Conservation (phyloP, 2,113 vertebrate genomes). For the Tychaedon coryphoeus region DNA sequence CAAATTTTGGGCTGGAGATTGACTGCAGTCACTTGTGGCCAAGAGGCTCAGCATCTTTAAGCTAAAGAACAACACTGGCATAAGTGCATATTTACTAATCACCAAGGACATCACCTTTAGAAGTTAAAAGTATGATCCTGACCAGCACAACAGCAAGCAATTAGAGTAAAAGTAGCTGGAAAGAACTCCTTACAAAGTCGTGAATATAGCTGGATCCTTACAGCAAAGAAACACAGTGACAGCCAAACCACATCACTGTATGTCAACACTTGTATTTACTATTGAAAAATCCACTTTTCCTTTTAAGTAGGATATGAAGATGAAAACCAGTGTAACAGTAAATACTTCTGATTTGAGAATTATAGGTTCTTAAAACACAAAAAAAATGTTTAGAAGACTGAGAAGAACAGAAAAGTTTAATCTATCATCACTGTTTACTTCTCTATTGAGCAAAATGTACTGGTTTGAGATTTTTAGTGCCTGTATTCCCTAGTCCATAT, state of each 20-base stretch:
- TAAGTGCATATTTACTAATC: neutral
- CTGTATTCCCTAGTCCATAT: neutral
- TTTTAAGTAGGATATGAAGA: neutral
- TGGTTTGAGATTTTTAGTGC: neutral
- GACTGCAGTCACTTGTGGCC: neutral
- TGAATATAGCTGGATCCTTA: neutral
- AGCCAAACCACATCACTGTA: neutral
- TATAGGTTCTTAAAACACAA: neutral
- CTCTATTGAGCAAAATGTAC: neutral
- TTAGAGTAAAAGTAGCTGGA: neutral
- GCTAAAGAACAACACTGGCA: neutral
- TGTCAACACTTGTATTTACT: neutral
- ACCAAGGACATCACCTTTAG: neutral
- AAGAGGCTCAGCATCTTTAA: neutral
- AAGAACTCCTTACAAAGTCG: neutral
- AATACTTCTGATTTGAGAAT: neutral
- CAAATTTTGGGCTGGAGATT: neutral
- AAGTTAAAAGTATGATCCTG: neutral
- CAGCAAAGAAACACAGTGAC: neutral
- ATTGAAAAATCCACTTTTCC: neutral
- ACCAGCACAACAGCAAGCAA: neutral
- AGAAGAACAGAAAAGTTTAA: neutral
- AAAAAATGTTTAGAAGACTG: neutral
- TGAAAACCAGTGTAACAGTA: neutral
- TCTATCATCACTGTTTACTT: neutral